These are phyloP conservation scores for Origma solitaria DNA, from an alignment of 2,113 vertebrate genomes.

Conservation along the genomic window DNA sequence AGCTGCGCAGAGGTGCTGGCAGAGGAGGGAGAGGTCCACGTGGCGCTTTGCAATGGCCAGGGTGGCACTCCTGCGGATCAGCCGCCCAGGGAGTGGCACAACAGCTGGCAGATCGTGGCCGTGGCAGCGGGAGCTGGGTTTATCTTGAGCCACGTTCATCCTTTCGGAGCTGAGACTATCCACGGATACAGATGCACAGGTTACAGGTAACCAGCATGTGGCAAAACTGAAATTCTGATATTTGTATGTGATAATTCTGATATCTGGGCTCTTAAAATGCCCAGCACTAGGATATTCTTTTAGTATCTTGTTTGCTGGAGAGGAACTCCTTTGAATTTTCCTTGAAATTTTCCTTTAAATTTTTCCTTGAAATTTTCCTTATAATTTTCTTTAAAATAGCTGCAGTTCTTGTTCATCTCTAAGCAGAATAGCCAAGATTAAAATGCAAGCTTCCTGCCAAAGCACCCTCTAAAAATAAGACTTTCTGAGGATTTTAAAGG, in stretches of 20 bases:
- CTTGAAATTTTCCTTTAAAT: not conserved
- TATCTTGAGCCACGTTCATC: slow-evolving; percentile 78
- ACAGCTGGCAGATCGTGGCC: slow-evolving; percentile 93
- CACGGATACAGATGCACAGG: slow-evolving; percentile 87
- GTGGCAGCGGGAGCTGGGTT: slow-evolving; percentile 88
- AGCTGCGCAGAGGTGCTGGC: slow-evolving; percentile 84
- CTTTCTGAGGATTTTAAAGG: not conserved
- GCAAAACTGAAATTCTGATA: not conserved
- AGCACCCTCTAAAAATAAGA: not conserved
- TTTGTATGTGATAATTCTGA: not conserved
- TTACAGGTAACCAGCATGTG: slow-evolving; percentile 80
- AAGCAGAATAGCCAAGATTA: not conserved
- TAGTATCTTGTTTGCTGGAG: not conserved
- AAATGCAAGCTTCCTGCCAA: not conserved
- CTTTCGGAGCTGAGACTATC: slow-evolving; percentile 75
- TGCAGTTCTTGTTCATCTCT: not conserved
- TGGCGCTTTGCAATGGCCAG: slow-evolving; percentile 90
- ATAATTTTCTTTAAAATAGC: not conserved
- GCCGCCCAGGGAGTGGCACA: slow-evolving; percentile 89
- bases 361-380: not conserved
- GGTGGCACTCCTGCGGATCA: slow-evolving; percentile 89
- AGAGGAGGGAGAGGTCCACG: slow-evolving; percentile 82
- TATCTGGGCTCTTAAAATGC: not conserved
- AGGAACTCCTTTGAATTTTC: not conserved
- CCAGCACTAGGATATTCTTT: not conserved